Base-by-base conservation (phyloP, 2,797 vertebrate species). In the Phrynocephalus guinanensis region DNA sequence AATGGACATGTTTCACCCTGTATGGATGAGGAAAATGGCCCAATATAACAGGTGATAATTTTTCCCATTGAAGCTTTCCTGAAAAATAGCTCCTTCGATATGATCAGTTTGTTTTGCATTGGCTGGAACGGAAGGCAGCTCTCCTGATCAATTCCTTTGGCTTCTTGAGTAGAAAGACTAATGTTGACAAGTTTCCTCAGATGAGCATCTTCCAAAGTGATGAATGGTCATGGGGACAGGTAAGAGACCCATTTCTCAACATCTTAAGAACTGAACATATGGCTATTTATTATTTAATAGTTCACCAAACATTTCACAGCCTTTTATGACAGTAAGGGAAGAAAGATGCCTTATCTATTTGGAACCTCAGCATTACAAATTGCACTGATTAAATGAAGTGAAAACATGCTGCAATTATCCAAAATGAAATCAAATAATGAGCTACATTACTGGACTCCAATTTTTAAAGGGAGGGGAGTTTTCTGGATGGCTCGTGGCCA, bases 341-440 rank as follows among this genome's bases (percentile, higher is more conserved):
- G 48, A 88, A 82, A 77, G 48, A 88, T 82, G 71, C n/a, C 72
- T 71, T 82, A 79, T 70, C 78, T 48, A 26, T 88, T 76, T 68
- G 38, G 26, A 88, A 26, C 30, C 20, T 85, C 78, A 50, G 48
- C 63, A 70, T 70, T 85, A 85, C 78, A 88, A 88, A 85, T 85
- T 85, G 30, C 71, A 70, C 85, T 85, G 83, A 85, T 85, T 85
- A 82, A 88, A 85, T 85, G 33, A 66, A 56, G 10, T n/a, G 63
- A n/a, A 77, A 88, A 85, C 56, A 85, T 72, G 71, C 68, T 85
- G 87, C 83, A 88, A 85, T 88, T 85, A 85, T 60, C 87, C 79
- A 76, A 63, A 88, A 77, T 82, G 83, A 33, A 88, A 88, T 60
- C 15, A 63, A 76, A 56, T 68, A 38, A 30, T 26, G 71, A 56